phyloP scores from a whole-genome alignment of 1,140 invertebrate genomes.

The Drosophila nikananu region DNA sequence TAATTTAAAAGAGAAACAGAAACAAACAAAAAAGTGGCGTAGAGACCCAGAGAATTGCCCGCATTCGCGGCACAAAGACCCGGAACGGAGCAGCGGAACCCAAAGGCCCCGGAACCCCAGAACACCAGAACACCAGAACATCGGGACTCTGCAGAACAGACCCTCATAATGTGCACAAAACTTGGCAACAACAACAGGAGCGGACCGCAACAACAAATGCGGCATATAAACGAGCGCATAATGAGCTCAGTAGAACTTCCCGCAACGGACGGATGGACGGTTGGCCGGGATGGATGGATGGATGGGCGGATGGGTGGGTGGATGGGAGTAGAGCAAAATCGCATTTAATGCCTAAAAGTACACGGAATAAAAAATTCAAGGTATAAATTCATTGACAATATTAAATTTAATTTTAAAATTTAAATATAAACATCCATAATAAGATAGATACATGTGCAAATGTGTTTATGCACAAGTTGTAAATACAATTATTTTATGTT shows the following conservation, averaged over 20 bases:
- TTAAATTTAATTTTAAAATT: too few relatives aligned
- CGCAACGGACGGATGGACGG: constrained; percentile 42
- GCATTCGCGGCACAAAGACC: constrained; percentile 58
- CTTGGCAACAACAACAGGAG: constrained; percentile 46
- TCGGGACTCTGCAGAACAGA: constrained; percentile 24
- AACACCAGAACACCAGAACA: not conserved
- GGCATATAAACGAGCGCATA: constrained; percentile 82
- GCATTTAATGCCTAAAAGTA: constrained; percentile 78
- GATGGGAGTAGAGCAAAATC: constrained; percentile 40
- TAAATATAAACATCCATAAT: too few relatives aligned
- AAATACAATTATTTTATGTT: too few relatives aligned
- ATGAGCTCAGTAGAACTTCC: constrained; percentile 73
- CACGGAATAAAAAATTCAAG: too few relatives aligned
- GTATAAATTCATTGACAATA: too few relatives aligned
- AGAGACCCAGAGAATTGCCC: constrained; percentile 45
- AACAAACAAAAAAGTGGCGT: constrained; percentile 25
- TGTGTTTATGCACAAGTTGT: too few relatives aligned
- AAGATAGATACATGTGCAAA: too few relatives aligned
- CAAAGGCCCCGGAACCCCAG: constrained; percentile 16
- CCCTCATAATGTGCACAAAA: constrained; percentile 72
- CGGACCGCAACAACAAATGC: constrained; percentile 74
- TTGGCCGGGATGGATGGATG: constrained; percentile 23
- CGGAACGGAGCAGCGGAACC: constrained; percentile 44
- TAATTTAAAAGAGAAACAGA: constrained; percentile 73
- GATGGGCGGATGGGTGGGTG: not conserved